These are phyloP conservation scores for Rhynchopsitta pachyrhyncha DNA, from an alignment of 2,113 vertebrate species.

Conservation along the genomic window DNA sequence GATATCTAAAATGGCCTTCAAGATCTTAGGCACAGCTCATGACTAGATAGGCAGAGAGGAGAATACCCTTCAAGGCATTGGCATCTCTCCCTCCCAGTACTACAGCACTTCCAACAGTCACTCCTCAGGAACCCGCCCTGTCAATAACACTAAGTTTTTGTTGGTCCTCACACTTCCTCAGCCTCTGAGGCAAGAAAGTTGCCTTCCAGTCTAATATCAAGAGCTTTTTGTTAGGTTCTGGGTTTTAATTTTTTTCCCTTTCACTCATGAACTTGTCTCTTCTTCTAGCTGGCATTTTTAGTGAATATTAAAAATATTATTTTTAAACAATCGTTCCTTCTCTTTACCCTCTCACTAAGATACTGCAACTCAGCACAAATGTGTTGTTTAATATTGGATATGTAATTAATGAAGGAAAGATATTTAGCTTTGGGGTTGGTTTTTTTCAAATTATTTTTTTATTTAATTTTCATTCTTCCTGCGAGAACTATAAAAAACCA, in stretches of 20 bases:
- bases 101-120: background rate
- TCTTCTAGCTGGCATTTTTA: background rate
- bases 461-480: background rate
- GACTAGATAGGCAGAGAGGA: background rate
- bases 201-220: background rate
- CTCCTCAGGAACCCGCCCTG: background rate
- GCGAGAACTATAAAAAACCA: constrained; percentile 26
- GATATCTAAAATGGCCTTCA: background rate
- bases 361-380: constrained; percentile 37
- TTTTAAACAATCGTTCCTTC: constrained; percentile 40
- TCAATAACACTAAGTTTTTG: background rate
- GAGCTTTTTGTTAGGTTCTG: background rate
- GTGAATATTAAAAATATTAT: constrained; percentile 36
- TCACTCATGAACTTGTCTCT: background rate
- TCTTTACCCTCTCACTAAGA: background rate
- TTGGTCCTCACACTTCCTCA: background rate
- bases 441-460: background rate
- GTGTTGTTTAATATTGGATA: constrained; percentile 51
- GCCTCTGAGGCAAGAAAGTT: background rate
- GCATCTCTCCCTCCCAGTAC: background rate
- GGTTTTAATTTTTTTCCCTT: background rate
- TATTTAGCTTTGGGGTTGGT: constrained; percentile 10
- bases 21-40: background rate
- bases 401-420: constrained; percentile 41
- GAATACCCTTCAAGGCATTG: background rate